phyloP scores from a whole-genome alignment of 2,113 vertebrate genomes.

The Siniperca knerii region DNA sequence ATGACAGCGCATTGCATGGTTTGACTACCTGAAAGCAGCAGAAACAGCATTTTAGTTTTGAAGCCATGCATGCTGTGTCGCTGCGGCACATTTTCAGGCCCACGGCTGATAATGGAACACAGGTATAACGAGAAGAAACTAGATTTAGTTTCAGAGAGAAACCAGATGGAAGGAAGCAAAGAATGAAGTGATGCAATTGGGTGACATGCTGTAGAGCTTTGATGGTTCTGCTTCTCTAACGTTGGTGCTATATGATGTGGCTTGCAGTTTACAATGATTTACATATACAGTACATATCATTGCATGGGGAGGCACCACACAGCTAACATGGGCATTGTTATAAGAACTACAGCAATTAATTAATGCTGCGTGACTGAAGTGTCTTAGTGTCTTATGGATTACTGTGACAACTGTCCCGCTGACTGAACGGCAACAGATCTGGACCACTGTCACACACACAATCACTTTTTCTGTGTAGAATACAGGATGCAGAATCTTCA shows the following conservation, averaged over 20 bases:
- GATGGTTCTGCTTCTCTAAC: slow-evolving; percentile 19
- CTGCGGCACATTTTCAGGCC: slow-evolving; percentile 24
- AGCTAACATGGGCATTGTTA: background rate
- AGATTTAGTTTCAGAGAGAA: slow-evolving; percentile 44
- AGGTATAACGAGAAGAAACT: slow-evolving; percentile 28
- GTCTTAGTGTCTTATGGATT: background rate
- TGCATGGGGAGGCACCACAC: background rate
- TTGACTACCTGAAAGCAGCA: slow-evolving; percentile 27
- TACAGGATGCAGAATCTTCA: too few species aligned
- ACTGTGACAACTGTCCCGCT: background rate
- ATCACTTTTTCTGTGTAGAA: too few species aligned
- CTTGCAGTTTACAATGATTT: slow-evolving; percentile 14
- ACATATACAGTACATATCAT: background rate
- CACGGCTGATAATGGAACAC: slow-evolving; percentile 23
- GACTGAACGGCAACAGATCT: background rate
- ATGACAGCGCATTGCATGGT: background rate
- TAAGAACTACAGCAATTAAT: background rate
- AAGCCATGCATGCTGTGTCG: background rate
- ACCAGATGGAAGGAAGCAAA: slow-evolving; percentile 53
- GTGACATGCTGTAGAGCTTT: slow-evolving; percentile 57
- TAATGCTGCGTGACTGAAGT: background rate
- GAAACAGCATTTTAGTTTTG: slow-evolving; percentile 11
- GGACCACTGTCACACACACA: background rate
- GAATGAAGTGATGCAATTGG: slow-evolving; percentile 67
- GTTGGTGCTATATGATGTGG: slow-evolving; percentile 7